These are phyloP conservation scores for Tyria jacobaeae DNA, from an alignment of 2,888 invertebrate species.

Conservation along the genomic window DNA sequence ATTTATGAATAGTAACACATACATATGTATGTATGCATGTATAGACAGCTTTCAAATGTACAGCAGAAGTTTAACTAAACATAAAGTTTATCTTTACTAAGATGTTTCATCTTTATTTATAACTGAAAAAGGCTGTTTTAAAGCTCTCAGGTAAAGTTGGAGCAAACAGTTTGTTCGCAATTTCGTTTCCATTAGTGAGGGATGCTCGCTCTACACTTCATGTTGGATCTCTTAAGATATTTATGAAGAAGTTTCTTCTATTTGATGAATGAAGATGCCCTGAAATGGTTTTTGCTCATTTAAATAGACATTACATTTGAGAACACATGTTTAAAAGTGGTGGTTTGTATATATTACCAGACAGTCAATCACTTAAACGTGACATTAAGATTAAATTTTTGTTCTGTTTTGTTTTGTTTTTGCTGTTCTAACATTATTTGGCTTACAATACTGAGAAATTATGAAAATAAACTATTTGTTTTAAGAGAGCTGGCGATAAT, in stretches of 20 bases:
- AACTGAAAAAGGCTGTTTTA: slow-evolving; percentile 24
- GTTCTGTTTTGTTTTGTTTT: too few species aligned
- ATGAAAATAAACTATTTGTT: too few species aligned
- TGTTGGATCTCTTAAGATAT: neutral
- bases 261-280: neutral
- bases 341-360: neutral
- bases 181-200: slow-evolving; percentile 29
- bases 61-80: neutral
- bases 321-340: neutral
- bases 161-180: slow-evolving; percentile 30
- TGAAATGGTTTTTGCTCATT: neutral
- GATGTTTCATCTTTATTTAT: slow-evolving; percentile 9
- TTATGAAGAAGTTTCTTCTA: neutral
- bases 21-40: too few species aligned
- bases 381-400: too few species aligned
- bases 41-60: neutral
- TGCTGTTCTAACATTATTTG: too few species aligned
- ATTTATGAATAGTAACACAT: too few species aligned
- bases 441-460: too few species aligned
- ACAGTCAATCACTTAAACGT: too few species aligned
- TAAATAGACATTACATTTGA: too few species aligned
- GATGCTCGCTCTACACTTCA: neutral
- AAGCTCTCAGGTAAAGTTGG: slow-evolving; percentile 27
- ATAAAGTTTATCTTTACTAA: neutral
- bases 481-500: too few species aligned